Evolutionary conservation across 2,113 vertebrate species (phyloP).

Genomic region (Antennarius striatus): DNA sequence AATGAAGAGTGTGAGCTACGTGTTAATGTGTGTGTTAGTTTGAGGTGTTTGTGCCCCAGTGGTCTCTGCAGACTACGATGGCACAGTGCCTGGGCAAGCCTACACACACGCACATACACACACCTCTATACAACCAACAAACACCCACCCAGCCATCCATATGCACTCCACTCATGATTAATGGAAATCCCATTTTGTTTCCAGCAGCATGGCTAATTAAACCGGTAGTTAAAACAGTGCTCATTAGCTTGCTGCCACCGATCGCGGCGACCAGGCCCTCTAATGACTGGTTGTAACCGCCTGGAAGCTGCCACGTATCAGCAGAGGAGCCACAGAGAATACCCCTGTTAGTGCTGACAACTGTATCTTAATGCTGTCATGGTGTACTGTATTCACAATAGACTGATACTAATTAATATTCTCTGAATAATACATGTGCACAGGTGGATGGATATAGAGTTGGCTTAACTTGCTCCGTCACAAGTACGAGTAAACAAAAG

Average conservation of each 20-base stretch:
- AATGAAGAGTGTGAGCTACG: constrained; percentile 56
- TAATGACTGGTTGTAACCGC: constrained; percentile 66
- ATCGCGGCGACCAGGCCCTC: constrained; percentile 56
- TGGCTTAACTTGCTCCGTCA: constrained; percentile 14
- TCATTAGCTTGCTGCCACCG: constrained; percentile 77
- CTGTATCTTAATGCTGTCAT: constrained; percentile 80
- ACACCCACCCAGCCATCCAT: constrained; percentile 47
- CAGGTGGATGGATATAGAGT: constrained; percentile 67
- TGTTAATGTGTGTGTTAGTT: constrained; percentile 68
- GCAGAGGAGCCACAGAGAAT: constrained; percentile 66
- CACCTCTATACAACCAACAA: constrained; percentile 43
- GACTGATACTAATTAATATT: constrained; percentile 79
- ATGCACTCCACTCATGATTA: constrained; percentile 74
- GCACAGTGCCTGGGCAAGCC: constrained; percentile 83
- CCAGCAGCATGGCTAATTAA: constrained; percentile 83
- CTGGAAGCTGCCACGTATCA: constrained; percentile 49
- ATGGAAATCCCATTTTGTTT: constrained; percentile 83
- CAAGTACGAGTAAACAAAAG: constrained; percentile 58
- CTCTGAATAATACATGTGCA: constrained; percentile 62
- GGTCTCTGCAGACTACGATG: constrained; percentile 73
- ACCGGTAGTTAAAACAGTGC: constrained; percentile 78
- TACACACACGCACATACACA: constrained; percentile 63
- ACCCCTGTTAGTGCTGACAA: constrained; percentile 76
- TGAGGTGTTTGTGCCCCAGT: constrained; percentile 68
- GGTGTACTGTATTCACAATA: constrained; percentile 68